These are phyloP conservation scores for Thera britannica DNA, from an alignment of 2,888 invertebrate species.

Conservation along the genomic window DNA sequence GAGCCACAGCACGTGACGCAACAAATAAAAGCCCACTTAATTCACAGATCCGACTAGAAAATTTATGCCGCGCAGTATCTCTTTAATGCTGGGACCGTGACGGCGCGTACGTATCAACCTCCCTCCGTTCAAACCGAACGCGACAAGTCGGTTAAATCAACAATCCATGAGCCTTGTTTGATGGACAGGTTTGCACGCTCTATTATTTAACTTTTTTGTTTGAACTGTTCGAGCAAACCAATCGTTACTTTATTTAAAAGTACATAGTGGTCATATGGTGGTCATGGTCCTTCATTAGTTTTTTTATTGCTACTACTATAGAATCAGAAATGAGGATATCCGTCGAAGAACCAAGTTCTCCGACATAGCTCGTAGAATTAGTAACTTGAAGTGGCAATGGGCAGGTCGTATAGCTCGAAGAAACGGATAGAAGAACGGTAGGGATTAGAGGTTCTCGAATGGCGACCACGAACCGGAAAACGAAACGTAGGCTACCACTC, in stretches of 20 bases:
- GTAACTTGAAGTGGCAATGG: too few relatives aligned
- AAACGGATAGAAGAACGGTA: too few relatives aligned
- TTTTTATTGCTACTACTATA: too few relatives aligned
- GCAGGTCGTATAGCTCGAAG: too few relatives aligned
- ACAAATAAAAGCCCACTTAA: conserved; percentile 82
- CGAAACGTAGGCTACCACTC: too few relatives aligned
- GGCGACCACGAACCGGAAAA: too few relatives aligned
- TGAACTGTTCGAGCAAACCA: not conserved
- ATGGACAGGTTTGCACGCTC: conserved; percentile 44
- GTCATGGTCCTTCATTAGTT: too few relatives aligned
- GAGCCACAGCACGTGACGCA: conserved; percentile 70
- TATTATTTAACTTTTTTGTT: not conserved
- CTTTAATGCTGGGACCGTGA: conserved; percentile 78
- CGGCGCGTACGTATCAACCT: conserved; percentile 77
- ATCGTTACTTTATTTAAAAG: not conserved
- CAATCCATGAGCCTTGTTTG: conserved; percentile 56
- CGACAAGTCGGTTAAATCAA: conserved; percentile 69
- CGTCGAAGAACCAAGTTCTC: too few relatives aligned
- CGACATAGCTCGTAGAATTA: too few relatives aligned
- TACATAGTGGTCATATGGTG: not conserved
- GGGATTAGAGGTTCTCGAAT: too few relatives aligned
- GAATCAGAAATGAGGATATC: too few relatives aligned
- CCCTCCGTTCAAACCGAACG: conserved; percentile 59
- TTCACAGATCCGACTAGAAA: conserved; percentile 75
- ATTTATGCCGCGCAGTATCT: conserved; percentile 80